Base-by-base conservation (phyloP, 1,140 invertebrate genomes). In the Gryllus bimaculatus region DNA sequence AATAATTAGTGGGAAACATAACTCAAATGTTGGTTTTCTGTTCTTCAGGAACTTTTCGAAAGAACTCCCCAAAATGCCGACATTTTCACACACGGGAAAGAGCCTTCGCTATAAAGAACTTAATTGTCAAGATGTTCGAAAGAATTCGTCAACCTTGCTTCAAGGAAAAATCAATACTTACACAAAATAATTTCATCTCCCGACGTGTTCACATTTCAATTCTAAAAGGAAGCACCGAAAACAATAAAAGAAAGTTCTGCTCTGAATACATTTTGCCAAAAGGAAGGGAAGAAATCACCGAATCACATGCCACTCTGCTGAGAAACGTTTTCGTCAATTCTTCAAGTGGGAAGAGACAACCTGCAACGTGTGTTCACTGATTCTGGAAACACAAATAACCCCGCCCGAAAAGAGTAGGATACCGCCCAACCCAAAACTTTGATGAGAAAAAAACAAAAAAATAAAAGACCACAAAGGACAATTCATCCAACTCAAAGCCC, bases 1-100 rank as follows among this genome's bases (percentile, higher is more conserved):
- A 73, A 73, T 73, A 73, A 73, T 76, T 18, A 76, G n/a, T 76
- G 39, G n/a, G n/a, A 3, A 76, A 76, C 75, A 76, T 76, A 76
- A 76, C 75, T 76, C 3, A 47, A 76, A 76, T 7, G 13, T 76
- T 7, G 75, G 21, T 4, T 76, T 3, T 76, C 39, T 76, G 75
- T 76, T 76, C 39, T 13, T 76, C 75, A 76, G 75, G 7, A 5
- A 76, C 75, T 76, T 3, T 7, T 47, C 3, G 3, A 7, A 76
- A 76, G 75, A 7, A 76, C 7, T 76, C 21, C 75, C 75, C 2
- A 76, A 7, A 76, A 76, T 76, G 75, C 39, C 75, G 75, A 76
- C 75, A 13, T 76, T 3, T 76, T 26, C 21, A 4, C 39, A 76
- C 75, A 76, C 2, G 21, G 75, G 39, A 76, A 76, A 76, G 7